Evolutionary conservation across 2,888 invertebrate genomes (phyloP).

Genomic region (Lycophotia porphyrea): DNA sequence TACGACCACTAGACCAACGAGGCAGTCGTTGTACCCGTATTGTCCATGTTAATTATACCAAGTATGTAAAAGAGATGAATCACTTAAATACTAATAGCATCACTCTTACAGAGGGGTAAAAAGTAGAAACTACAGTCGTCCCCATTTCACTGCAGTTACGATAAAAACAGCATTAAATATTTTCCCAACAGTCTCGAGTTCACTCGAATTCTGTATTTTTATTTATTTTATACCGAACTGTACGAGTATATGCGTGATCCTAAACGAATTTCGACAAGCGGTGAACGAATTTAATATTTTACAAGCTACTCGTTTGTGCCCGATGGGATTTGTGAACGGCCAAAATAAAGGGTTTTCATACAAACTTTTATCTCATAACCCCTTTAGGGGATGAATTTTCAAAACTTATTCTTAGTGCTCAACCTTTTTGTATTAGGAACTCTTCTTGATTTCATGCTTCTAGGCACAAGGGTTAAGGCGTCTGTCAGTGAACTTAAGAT

Average conservation of each 20-base stretch:
- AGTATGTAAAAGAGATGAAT: neutral
- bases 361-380: neutral
- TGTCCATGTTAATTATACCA: neutral
- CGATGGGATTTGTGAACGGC: neutral
- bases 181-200: neutral
- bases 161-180: constrained; percentile 30
- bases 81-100: neutral
- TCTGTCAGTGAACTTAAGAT: neutral
- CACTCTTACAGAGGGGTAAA: neutral
- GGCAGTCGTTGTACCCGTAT: neutral
- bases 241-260: neutral
- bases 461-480: too few species aligned
- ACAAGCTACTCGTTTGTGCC: neutral
- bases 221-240: constrained; percentile 11
- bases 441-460: neutral
- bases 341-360: neutral
- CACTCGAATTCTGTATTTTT: constrained; percentile 1
- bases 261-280: neutral
- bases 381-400: neutral
- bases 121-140: constrained; percentile 5
- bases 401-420: neutral
- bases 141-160: constrained; percentile 10
- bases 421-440: neutral
- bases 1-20: too few species aligned
- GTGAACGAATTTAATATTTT: constrained; percentile 1